Percentiles rank a stretch among this genome's conserved stretches.
These are phyloP conservation scores for Globia sparganii DNA, from an alignment of 2,888 invertebrate species.

Conservation along the genomic window DNA sequence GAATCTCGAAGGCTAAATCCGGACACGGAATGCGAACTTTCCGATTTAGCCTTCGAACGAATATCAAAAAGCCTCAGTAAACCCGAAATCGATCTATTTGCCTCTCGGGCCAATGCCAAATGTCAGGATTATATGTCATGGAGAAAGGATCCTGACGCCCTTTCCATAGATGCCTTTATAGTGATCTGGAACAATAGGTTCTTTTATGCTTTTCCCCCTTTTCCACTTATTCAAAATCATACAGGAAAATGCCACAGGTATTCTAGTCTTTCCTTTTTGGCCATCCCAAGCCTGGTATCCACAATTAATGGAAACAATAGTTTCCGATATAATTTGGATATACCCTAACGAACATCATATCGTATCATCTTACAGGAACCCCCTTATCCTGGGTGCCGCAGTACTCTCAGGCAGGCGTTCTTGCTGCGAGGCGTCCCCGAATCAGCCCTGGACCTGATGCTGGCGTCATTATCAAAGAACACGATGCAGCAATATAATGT, in stretches of 20 bases:
- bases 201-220: not conserved
- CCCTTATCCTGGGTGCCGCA: not conserved
- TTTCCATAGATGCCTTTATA: not conserved
- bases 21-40: not conserved
- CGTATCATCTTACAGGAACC: conserved; percentile 1
- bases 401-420: not conserved
- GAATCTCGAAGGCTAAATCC: not conserved
- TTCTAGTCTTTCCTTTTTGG: not conserved
- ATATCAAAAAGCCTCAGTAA: not conserved
- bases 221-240: conserved; percentile 2
- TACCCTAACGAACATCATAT: not conserved
- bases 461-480: conserved; percentile 11
- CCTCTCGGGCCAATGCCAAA: not conserved
- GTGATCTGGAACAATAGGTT: not conserved
- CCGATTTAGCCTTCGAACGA: not conserved
- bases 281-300: not conserved
- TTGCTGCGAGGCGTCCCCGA: not conserved
- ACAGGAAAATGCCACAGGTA: not conserved
- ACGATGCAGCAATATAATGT: conserved; percentile 1
- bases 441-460: not conserved
- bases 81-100: not conserved
- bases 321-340: not conserved
- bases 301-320: no score
- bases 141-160: not conserved
- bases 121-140: not conserved